phyloP scores from a whole-genome alignment of 2,888 invertebrate species.

The Vesta saturnalis region DNA sequence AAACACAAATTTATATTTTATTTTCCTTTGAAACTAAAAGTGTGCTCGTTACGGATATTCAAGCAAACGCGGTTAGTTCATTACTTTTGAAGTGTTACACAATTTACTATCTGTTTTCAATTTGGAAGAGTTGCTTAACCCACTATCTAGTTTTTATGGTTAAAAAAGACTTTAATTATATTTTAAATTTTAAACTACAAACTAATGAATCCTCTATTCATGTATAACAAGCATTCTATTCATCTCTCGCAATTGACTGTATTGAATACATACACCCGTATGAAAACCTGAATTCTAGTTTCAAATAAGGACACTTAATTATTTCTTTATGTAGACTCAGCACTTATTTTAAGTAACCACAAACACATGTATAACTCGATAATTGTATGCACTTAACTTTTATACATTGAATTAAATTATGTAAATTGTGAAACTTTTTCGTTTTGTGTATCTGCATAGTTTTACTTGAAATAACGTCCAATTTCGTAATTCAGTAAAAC shows the following conservation, averaged over 20 bases:
- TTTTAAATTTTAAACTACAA: not conserved
- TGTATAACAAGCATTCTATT: not conserved
- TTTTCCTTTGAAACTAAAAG: not conserved
- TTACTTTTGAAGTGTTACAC: not conserved
- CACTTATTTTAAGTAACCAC: too few relatives aligned
- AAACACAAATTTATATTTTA: not conserved
- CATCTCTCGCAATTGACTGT: not conserved
- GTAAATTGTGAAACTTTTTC: conserved; percentile 10
- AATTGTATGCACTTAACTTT: not conserved
- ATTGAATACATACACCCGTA: not conserved
- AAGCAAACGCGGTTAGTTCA: not conserved
- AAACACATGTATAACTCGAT: too few relatives aligned
- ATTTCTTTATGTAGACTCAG: not conserved
- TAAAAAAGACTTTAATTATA: not conserved
- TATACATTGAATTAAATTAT: not conserved
- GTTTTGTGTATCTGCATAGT: too few relatives aligned
- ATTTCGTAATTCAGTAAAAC: conserved; percentile 22
- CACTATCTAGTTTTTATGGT: not conserved
- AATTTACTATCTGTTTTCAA: not conserved
- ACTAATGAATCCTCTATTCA: not conserved
- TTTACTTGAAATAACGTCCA: conserved; percentile 18
- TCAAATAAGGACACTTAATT: not conserved
- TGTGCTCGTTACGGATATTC: not conserved
- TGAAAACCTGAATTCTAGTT: not conserved
- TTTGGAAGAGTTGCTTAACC: not conserved